Percentiles rank a stretch among this genome's conserved stretches.
Evolutionary conservation across 2,797 vertebrate species (phyloP).

Genomic region (Anableps anableps): DNA sequence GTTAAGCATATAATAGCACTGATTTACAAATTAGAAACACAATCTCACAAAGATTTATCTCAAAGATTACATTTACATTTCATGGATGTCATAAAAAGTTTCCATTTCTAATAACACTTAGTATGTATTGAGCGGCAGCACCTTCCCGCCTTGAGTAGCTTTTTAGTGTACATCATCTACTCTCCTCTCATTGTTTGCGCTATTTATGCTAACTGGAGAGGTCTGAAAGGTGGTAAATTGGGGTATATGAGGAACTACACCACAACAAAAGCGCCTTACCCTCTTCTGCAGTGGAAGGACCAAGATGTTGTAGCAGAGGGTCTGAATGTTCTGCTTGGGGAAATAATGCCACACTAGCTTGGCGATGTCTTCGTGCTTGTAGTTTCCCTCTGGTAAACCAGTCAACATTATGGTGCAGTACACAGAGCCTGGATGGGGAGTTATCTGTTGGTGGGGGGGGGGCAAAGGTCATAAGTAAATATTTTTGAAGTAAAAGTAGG

Average conservation of each 20-base stretch:
- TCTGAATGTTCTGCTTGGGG: constrained; percentile 29
- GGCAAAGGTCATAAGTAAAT: neutral
- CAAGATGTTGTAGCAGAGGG: constrained; percentile 41
- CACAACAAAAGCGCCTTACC: constrained; percentile 48
- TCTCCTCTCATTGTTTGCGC: neutral
- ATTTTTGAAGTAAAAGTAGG: neutral
- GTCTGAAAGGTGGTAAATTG: neutral
- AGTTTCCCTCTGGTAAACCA: constrained; percentile 80
- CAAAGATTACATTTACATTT: too few species aligned
- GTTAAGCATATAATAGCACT: too few species aligned
- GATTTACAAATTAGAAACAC: too few species aligned
- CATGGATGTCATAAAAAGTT: too few species aligned
- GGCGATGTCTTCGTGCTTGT: constrained; percentile 79
- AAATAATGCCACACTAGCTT: constrained; percentile 82
- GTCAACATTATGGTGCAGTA: constrained; percentile 79
- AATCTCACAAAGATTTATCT: too few species aligned
- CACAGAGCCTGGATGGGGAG: rapidly evolving
- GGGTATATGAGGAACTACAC: neutral
- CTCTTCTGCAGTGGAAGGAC: constrained; percentile 63
- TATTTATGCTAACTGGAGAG: neutral
- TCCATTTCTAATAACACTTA: too few species aligned
- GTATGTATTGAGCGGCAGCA: too few species aligned
- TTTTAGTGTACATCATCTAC: neutral
- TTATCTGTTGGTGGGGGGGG: constrained; percentile 19
- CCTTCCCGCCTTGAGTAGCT: neutral